phyloP scores from a whole-genome alignment of 2,113 vertebrate genomes.

The Pedionomus torquatus region DNA sequence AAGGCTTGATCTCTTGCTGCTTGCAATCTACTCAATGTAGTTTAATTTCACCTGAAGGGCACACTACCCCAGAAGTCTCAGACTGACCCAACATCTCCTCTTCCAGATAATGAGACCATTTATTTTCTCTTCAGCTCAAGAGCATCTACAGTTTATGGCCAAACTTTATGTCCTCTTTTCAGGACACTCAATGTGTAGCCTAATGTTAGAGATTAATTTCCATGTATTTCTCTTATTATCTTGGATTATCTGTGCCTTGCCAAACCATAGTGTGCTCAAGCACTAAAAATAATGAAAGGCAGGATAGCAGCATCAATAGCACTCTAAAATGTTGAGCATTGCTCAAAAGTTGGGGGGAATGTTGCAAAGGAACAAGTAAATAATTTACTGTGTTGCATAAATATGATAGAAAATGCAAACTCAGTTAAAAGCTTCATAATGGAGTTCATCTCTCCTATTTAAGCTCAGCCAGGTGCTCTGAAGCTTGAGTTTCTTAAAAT shows the following conservation, averaged over 20 bases:
- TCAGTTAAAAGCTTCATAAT: slow-evolving; percentile 3
- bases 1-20: neutral
- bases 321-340: neutral
- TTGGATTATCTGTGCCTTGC: neutral
- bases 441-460: neutral
- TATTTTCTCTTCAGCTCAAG: neutral
- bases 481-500: neutral
- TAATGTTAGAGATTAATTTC: neutral
- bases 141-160: neutral
- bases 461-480: neutral
- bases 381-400: neutral
- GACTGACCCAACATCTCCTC: neutral
- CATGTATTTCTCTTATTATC: neutral
- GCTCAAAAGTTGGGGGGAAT: neutral
- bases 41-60: neutral
- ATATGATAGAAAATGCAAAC: neutral
- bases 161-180: neutral
- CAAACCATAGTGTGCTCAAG: neutral
- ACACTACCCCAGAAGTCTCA: neutral
- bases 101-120: neutral
- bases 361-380: slow-evolving; percentile 5
- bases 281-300: neutral
- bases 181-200: neutral
- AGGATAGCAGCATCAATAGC: neutral
- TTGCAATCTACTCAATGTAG: neutral